Percentiles rank a stretch among this genome's conserved stretches.
Evolutionary conservation across 2,888 invertebrate genomes (phyloP).

Genomic region (Phrixothrix hirtus): DNA sequence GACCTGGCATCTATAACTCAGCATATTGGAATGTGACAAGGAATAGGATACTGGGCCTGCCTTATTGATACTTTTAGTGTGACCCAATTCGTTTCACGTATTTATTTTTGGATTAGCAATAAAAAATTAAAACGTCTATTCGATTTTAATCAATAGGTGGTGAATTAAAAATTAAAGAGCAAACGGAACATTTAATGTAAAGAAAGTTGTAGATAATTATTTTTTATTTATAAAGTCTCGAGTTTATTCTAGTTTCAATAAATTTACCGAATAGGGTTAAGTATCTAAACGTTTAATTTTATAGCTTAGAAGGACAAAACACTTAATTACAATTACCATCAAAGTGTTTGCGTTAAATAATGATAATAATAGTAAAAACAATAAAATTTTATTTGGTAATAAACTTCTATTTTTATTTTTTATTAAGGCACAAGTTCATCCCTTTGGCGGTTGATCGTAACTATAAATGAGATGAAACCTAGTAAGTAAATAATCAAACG

Average conservation of each 20-base stretch:
- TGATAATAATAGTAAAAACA: no score
- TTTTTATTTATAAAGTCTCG: constrained; percentile 6
- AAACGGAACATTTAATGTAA: constrained; percentile 4
- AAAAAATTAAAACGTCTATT: background rate
- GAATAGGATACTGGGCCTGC: constrained; percentile 11
- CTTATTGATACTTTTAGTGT: constrained; percentile 9
- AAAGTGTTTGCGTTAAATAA: no score
- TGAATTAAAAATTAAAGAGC: background rate
- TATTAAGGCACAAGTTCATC: no score
- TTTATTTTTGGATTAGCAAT: constrained; percentile 2
- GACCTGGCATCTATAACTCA: constrained; percentile 15
- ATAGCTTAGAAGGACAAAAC: background rate
- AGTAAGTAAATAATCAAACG: no score
- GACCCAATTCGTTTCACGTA: background rate
- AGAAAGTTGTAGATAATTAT: constrained; percentile 2
- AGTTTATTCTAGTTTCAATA: background rate
- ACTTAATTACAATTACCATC: background rate
- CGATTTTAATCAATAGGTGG: background rate
- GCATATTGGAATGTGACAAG: constrained; percentile 21
- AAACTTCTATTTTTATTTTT: background rate
- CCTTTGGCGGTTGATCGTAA: no score
- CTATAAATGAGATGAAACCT: no score
- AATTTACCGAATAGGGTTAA: background rate
- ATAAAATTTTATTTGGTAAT: background rate
- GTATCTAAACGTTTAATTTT: background rate